phyloP scores from a whole-genome alignment of 2,888 invertebrate genomes.

The Acronicta alni region DNA sequence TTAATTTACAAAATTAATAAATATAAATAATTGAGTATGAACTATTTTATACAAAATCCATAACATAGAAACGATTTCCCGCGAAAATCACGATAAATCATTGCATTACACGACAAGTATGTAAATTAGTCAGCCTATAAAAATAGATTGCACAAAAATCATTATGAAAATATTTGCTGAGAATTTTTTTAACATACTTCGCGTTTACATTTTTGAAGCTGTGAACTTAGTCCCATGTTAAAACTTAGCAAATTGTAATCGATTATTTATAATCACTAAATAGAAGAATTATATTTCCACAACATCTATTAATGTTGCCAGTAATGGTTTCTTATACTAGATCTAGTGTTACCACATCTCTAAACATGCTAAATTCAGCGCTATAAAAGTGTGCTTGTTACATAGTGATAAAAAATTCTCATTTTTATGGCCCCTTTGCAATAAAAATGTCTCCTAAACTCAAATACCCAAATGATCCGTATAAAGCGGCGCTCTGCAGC shows the following conservation, averaged over 20 bases:
- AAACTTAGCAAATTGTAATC: slow-evolving; percentile 45
- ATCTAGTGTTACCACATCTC: slow-evolving; percentile 53
- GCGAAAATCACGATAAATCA: slow-evolving; percentile 67
- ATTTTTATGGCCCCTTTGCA: slow-evolving; percentile 82
- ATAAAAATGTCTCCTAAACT: slow-evolving; percentile 70
- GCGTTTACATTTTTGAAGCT: slow-evolving; percentile 37
- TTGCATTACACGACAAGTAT: slow-evolving; percentile 64
- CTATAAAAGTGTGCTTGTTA: slow-evolving; percentile 60
- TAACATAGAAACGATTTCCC: slow-evolving; percentile 84
- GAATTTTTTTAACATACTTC: slow-evolving; percentile 63
- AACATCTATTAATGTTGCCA: slow-evolving; percentile 54
- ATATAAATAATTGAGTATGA: slow-evolving; percentile 84
- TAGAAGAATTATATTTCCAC: slow-evolving; percentile 51
- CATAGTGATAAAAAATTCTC: slow-evolving; percentile 49
- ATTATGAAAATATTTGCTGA: slow-evolving; percentile 80
- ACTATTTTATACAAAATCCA: slow-evolving; percentile 86
- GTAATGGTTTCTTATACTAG: slow-evolving; percentile 49
- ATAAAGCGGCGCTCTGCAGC: slow-evolving; percentile 72
- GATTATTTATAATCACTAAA: slow-evolving; percentile 37
- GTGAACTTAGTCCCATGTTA: slow-evolving; percentile 47
- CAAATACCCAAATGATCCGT: slow-evolving; percentile 68
- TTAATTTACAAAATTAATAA: slow-evolving; percentile 85
- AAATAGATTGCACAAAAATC: slow-evolving; percentile 86
- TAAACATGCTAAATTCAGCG: slow-evolving; percentile 53
- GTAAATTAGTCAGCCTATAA: slow-evolving; percentile 82